Conservation (phyloP, 1,140 invertebrate species). For the Dendroctonus valens region DNA sequence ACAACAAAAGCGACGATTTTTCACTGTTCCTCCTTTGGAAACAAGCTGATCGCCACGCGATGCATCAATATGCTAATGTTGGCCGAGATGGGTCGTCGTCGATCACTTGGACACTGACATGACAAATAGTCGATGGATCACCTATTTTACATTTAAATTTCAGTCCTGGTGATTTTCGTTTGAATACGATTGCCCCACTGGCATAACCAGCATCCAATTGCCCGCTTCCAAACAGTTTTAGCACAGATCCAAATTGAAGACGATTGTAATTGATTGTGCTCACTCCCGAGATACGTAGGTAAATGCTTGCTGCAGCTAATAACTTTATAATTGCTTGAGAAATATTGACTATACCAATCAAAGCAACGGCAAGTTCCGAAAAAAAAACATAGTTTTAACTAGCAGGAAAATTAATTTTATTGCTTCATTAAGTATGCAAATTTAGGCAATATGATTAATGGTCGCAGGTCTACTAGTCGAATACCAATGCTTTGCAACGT, state of each 20-base stretch:
- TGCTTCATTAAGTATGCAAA: constrained; percentile 28
- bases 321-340: constrained; percentile 8
- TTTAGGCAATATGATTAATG: constrained; percentile 23
- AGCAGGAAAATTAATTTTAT: constrained; percentile 24
- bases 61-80: constrained; percentile 46
- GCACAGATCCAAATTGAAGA: too few species aligned
- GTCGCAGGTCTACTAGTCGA: neutral
- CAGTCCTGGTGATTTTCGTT: constrained; percentile 4
- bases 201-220: too few species aligned
- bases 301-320: neutral
- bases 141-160: constrained; percentile 30
- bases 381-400: constrained; percentile 8
- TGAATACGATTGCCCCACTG: neutral
- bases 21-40: constrained; percentile 40
- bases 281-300: too few species aligned
- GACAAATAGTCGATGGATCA: constrained; percentile 41
- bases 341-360: constrained; percentile 6
- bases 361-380: neutral
- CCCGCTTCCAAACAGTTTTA: too few species aligned
- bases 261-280: too few species aligned
- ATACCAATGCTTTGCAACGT: neutral
- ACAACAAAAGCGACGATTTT: constrained; percentile 39
- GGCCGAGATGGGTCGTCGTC: constrained; percentile 33
- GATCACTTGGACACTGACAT: constrained; percentile 46
- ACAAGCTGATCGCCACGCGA: constrained; percentile 43